phyloP scores from a whole-genome alignment of 2,888 invertebrate genomes.

The Chaetoderma sp. region DNA sequence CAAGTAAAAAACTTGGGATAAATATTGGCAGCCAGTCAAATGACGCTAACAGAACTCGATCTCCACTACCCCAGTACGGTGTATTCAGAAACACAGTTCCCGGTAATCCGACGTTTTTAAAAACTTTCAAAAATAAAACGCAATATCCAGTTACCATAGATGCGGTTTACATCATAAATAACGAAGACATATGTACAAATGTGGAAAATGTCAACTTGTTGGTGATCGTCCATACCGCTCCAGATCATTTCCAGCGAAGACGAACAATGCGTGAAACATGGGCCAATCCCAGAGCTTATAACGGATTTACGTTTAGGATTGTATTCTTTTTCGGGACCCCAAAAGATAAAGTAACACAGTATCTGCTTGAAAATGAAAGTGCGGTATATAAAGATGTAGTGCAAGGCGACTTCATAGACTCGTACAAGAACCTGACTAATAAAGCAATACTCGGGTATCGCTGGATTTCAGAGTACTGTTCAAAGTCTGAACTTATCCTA shows the following conservation, averaged over 20 bases:
- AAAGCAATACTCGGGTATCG: conserved; percentile 53
- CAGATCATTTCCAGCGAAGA: conserved; percentile 44
- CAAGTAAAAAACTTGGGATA: no score
- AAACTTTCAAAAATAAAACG: conserved; percentile 25
- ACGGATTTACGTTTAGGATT: conserved; percentile 38
- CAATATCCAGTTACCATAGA: conserved; percentile 47
- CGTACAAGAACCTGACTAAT: conserved; percentile 53
- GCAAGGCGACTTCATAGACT: conserved; percentile 54
- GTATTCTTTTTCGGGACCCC: conserved; percentile 50
- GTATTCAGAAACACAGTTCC: no score
- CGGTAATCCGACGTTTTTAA: no score
- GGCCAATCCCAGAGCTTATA: conserved; percentile 46
- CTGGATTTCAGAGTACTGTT: conserved; percentile 52
- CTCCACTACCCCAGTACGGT: no score
- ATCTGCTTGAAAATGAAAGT: conserved; percentile 49
- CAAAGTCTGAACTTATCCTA: conserved; percentile 43
- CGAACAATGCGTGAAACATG: conserved; percentile 51
- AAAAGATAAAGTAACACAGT: conserved; percentile 37
- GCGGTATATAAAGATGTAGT: conserved; percentile 48
- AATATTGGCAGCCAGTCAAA: no score
- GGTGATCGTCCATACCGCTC: conserved; percentile 49
- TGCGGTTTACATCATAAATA: conserved; percentile 47
- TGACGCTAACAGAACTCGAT: no score
- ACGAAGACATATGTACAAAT: conserved; percentile 41
- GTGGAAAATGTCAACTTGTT: conserved; percentile 39